A percentile compares a stretch with the other conserved stretches of the same genome.
Evolutionary conservation across 2,797 vertebrate species (phyloP).

Genomic region (Caiman crocodilus): DNA sequence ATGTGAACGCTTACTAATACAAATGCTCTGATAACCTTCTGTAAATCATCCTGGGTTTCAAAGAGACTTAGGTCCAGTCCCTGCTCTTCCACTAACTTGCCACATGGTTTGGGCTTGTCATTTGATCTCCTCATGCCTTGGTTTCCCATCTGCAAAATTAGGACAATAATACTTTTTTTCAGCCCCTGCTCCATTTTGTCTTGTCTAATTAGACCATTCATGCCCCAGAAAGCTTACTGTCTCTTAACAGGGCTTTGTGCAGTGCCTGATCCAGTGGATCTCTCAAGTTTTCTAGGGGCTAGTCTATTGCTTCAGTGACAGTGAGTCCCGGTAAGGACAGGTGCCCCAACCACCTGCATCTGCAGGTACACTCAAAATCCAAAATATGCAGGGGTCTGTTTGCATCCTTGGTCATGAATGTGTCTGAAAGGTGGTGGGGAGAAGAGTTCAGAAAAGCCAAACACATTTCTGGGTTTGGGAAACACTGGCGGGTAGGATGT

Average conservation of each 20-base stretch:
- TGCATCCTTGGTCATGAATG: too few relatives aligned
- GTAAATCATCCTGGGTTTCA: not conserved
- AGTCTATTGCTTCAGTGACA: too few relatives aligned
- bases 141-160: not conserved
- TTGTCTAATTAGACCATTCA: not conserved
- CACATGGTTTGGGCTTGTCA: not conserved
- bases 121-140: not conserved
- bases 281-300: too few relatives aligned
- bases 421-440: too few relatives aligned
- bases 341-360: too few relatives aligned
- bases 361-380: too few relatives aligned
- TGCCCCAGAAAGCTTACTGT: not conserved
- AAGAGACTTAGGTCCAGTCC: not conserved
- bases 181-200: not conserved
- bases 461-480: too few relatives aligned
- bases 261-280: not conserved
- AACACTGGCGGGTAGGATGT: rapidly evolving
- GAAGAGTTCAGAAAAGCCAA: too few relatives aligned
- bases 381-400: too few relatives aligned
- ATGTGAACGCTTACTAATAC: conserved; percentile 3
- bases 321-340: too few relatives aligned
- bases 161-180: not conserved
- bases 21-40: not conserved
- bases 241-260: not conserved
- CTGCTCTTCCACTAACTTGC: not conserved